A percentile compares a stretch with the other conserved stretches of the same genome.
phyloP scores from a whole-genome alignment of 2,113 vertebrate genomes.

The Halichoerus grypus region DNA sequence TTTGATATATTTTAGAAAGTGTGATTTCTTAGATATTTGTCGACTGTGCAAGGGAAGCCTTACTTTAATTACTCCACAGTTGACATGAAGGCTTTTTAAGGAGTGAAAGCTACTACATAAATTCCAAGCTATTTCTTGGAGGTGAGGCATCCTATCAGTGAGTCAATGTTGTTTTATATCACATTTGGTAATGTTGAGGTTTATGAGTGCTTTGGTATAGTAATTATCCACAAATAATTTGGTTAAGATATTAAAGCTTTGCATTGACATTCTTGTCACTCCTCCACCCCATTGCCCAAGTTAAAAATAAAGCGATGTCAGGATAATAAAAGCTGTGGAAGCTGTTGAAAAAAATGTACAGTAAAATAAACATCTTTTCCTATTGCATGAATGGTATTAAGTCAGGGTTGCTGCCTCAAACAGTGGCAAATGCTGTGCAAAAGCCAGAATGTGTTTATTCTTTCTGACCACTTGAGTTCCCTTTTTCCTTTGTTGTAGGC shows the following conservation, averaged over 20 bases:
- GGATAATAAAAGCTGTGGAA: constrained; percentile 37
- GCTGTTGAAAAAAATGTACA: constrained; percentile 43
- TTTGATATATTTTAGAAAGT: not conserved
- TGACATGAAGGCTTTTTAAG: not conserved
- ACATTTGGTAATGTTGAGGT: constrained; percentile 51
- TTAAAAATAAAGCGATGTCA: constrained; percentile 71
- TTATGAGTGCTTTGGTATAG: not conserved
- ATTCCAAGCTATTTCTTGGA: constrained; percentile 36
- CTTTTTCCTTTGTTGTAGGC: not conserved
- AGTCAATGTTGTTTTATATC: constrained; percentile 33
- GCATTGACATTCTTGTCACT: not conserved
- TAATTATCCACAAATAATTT: constrained; percentile 66
- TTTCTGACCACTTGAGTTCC: not conserved
- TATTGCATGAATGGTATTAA: not conserved
- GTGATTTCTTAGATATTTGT: not conserved
- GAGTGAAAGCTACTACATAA: not conserved
- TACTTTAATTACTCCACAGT: constrained; percentile 18
- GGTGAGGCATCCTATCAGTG: constrained; percentile 7
- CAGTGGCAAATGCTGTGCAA: not conserved
- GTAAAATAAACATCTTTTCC: constrained; percentile 59
- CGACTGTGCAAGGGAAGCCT: not conserved
- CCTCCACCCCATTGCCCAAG: not conserved
- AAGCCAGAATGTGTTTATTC: not conserved
- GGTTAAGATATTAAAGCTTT: constrained; percentile 32
- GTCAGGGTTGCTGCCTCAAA: not conserved